A percentile compares a stretch with the other conserved stretches of the same genome.
Conservation (phyloP, 1,140 invertebrate species). For the Parasteatoda tepidariorum region DNA sequence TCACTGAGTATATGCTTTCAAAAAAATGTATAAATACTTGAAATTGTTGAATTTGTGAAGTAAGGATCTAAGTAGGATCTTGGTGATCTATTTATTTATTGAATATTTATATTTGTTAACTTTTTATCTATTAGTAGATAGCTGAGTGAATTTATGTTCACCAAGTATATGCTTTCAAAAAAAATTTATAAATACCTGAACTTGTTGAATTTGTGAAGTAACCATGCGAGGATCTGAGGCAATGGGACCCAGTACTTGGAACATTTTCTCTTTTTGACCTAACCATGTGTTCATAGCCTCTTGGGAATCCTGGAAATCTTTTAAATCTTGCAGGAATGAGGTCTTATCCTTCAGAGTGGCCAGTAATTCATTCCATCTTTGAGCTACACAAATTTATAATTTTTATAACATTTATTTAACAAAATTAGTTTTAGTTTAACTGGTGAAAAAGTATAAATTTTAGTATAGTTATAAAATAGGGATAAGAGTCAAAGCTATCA, state of each 20-base stretch:
- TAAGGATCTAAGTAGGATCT: too few relatives aligned
- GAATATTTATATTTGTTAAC: too few relatives aligned
- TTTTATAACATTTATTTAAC: not conserved
- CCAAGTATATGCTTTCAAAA: too few relatives aligned
- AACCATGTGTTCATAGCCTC: conserved; percentile 88
- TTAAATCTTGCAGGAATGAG: conserved; percentile 87
- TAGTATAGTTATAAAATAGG: not conserved
- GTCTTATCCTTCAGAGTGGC: conserved; percentile 86
- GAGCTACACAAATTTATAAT: too few relatives aligned
- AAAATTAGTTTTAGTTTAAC: not conserved
- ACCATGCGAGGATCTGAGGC: conserved; percentile 94
- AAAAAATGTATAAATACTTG: too few relatives aligned
- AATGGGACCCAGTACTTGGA: conserved; percentile 92
- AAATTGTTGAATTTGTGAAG: too few relatives aligned
- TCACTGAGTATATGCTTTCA: too few relatives aligned
- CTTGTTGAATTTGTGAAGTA: conserved; percentile 92
- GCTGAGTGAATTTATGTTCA: too few relatives aligned
- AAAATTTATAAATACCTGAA: conserved; percentile 66
- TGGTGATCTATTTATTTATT: too few relatives aligned
- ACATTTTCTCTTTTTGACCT: conserved; percentile 92
- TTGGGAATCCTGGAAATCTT: conserved; percentile 91
- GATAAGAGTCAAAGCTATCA: not conserved
- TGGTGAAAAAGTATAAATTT: too few relatives aligned
- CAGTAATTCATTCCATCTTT: conserved; percentile 86
- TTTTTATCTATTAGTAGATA: too few relatives aligned